Evolutionary conservation across 1,140 invertebrate genomes (phyloP).

Genomic region (Scylla paramamosain): DNA sequence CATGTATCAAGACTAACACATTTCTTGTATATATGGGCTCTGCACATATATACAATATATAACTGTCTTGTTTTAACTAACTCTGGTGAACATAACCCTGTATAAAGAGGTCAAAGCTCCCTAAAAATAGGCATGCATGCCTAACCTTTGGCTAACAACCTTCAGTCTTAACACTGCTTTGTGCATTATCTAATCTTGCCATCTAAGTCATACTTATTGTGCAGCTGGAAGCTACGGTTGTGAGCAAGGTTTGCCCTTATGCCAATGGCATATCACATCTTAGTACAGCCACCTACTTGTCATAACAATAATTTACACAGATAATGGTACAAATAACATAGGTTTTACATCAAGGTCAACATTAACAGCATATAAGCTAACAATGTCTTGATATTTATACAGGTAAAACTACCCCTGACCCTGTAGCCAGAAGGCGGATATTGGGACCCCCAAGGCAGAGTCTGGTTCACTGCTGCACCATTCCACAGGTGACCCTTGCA

Average conservation of each 20-base stretch:
- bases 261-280: slow-evolving; percentile 76
- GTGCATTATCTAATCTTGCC: slow-evolving; percentile 75
- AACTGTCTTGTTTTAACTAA: slow-evolving; percentile 73
- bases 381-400: slow-evolving; percentile 76
- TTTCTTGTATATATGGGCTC: slow-evolving; percentile 53
- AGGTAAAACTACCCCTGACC: slow-evolving; percentile 76
- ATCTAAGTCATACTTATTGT: slow-evolving; percentile 75
- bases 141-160: slow-evolving; percentile 75
- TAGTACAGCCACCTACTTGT: slow-evolving; percentile 76
- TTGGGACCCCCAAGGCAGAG: slow-evolving; percentile 74
- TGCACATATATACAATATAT: slow-evolving; percentile 46
- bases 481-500: slow-evolving; percentile 59
- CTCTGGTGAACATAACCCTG: slow-evolving; percentile 71
- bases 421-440: slow-evolving; percentile 75
- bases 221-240: slow-evolving; percentile 75
- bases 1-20: slow-evolving; percentile 49
- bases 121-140: slow-evolving; percentile 74
- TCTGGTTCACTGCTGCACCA: slow-evolving; percentile 53
- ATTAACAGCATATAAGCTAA: slow-evolving; percentile 77
- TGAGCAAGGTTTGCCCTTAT: slow-evolving; percentile 76
- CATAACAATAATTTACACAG: slow-evolving; percentile 76
- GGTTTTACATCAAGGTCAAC: slow-evolving; percentile 75
- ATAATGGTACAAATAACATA: slow-evolving; percentile 76
- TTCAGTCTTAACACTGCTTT: slow-evolving; percentile 75
- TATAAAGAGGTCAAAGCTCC: slow-evolving; percentile 71